Conservation (phyloP, 2,888 invertebrate species). For the Pseudolycoriella hygida region DNA sequence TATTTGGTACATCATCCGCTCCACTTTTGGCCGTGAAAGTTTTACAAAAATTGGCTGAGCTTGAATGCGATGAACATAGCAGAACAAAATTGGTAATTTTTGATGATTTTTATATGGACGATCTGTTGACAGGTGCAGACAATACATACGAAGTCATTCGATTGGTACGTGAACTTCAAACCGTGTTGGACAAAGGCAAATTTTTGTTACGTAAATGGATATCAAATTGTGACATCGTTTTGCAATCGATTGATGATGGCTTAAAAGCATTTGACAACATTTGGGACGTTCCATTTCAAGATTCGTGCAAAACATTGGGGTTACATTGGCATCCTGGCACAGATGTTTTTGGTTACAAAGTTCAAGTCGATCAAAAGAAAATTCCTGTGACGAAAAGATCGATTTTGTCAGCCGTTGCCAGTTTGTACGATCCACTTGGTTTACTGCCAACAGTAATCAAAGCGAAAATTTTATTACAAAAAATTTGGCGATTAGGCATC, state of each 20-base stretch:
- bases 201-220: constrained; percentile 8
- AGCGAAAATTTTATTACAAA: constrained; percentile 11
- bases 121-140: constrained; percentile 11
- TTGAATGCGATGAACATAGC: too few relatives aligned
- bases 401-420: constrained; percentile 9
- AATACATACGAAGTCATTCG: constrained; percentile 8
- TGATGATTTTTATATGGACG: constrained; percentile 12
- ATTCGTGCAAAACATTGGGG: constrained; percentile 2
- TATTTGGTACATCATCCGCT: constrained; percentile 13
- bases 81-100: too few relatives aligned
- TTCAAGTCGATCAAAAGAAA: not conserved
- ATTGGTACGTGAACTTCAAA: constrained; percentile 9
- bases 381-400: constrained; percentile 5
- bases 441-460: constrained; percentile 9
- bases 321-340: not conserved
- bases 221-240: not conserved
- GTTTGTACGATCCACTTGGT: constrained; percentile 11
- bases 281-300: not conserved
- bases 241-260: not conserved
- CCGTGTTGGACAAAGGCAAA: constrained; percentile 6
- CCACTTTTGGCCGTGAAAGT: constrained; percentile 13
- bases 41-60: constrained; percentile 9
- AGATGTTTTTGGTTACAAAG: not conserved
- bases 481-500: constrained; percentile 8
- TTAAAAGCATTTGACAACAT: too few relatives aligned